Base-by-base conservation (phyloP, 2,113 vertebrate genomes). In the Gorsachius goisagi region DNA sequence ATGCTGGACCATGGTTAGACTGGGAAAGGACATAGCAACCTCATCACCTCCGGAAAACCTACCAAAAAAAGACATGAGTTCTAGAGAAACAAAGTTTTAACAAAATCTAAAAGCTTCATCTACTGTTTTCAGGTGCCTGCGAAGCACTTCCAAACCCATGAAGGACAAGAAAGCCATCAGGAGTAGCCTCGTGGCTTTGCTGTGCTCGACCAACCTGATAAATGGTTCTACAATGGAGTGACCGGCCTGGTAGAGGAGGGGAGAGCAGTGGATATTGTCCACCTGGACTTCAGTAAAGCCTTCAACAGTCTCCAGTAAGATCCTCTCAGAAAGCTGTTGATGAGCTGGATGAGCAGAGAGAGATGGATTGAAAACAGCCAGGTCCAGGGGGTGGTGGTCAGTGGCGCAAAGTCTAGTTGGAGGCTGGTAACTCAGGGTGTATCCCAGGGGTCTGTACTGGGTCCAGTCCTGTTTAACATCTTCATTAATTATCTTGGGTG, bases 141-240 rank as follows among this genome's bases (percentile, higher is more conserved):
- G 1, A 58, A 50, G 44, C 32, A 6, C 37, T 63, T 50, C 26
- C 30, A n/a, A 47, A 30, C 39, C 15, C 16, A 18, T 3, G 9
- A 59, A 59, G 60, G 9, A 13, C 44, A 24, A 64, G 35, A 24
- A 72, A 24, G 41, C 7, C 50, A 33, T 26, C 41, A 71, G 47
- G 15, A 76, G 22, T 45, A 45, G 17, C 45, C 41, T 44, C 3
- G 41, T 44, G 41, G 41, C 17, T 37, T 53, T 17, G 41, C 39
- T 27, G 3, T 2, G 19, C 50, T n/a, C 49, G n/a, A 49, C 23
- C 50, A 73, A 15, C n/a, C 49, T 26, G 30, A 49, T 58, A 18
- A 50, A 37, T 60, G n/a, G n/a, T 33, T 58, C 19, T 12, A 20
- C 3, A 24, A 22, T 0, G 0, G 52, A 44, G 33, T 11, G 22